phyloP scores from a whole-genome alignment of 2,113 vertebrate species.

The Nothocercus nigrocapillus region DNA sequence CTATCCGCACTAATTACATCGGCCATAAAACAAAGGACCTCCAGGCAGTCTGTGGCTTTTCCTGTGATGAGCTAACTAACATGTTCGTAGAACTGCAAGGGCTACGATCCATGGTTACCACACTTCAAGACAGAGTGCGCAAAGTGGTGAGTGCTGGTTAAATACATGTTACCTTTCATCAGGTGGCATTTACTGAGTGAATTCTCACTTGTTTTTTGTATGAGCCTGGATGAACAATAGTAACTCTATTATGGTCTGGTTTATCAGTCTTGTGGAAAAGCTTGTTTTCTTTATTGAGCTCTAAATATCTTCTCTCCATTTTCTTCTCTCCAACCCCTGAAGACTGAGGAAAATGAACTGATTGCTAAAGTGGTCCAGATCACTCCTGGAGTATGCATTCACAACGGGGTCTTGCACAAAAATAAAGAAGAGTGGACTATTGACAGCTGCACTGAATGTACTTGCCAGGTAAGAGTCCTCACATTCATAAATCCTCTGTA shows the following conservation, averaged over 20 bases:
- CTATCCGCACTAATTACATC: slow-evolving; percentile 92
- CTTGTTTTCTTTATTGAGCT: neutral
- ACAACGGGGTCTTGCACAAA: slow-evolving; percentile 88
- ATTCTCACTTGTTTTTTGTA: neutral
- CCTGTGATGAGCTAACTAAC: slow-evolving; percentile 90
- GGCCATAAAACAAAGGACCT: slow-evolving; percentile 95
- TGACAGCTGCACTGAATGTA: slow-evolving; percentile 95
- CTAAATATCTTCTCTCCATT: neutral
- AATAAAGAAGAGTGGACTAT: slow-evolving; percentile 94
- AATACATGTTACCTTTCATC: neutral
- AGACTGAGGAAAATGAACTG: slow-evolving; percentile 83
- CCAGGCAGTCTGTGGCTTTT: slow-evolving; percentile 91
- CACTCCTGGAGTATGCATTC: slow-evolving; percentile 83
- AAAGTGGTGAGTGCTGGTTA: slow-evolving; percentile 88
- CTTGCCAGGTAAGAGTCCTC: slow-evolving; percentile 87
- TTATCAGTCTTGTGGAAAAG: neutral
- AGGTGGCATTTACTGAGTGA: neutral
- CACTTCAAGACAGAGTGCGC: slow-evolving; percentile 87
- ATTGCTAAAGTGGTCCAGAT: slow-evolving; percentile 77
- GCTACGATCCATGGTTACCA: slow-evolving; percentile 88
- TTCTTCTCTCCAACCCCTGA: neutral
- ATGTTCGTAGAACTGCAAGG: slow-evolving; percentile 94
- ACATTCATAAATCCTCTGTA: neutral
- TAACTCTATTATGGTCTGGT: neutral
- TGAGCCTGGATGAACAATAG: neutral